Evolutionary conservation across 1,140 invertebrate genomes (phyloP).

Genomic region (Zeugodacus cucurbitae): DNA sequence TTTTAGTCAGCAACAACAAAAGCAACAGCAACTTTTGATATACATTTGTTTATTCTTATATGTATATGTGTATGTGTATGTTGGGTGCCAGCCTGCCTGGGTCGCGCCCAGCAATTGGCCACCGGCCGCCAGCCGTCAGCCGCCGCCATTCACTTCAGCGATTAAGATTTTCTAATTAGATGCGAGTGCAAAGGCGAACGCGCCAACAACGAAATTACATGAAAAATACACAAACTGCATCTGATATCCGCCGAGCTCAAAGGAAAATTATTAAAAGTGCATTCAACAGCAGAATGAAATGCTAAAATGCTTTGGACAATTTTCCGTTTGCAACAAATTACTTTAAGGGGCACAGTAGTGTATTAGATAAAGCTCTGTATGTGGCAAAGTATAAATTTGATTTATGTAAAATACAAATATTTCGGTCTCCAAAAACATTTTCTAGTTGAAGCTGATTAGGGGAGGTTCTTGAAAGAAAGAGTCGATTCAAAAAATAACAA

Average conservation of each 20-base stretch:
- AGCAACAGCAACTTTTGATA: background rate
- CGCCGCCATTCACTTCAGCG: conserved; percentile 29
- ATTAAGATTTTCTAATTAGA: conserved; percentile 46
- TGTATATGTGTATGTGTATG: background rate
- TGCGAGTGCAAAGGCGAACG: conserved; percentile 37
- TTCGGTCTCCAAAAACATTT: no score
- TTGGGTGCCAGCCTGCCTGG: conserved; percentile 10
- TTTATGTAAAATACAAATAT: no score
- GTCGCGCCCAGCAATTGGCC: background rate
- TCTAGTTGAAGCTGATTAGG: no score
- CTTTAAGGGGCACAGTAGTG: background rate
- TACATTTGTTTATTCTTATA: no score
- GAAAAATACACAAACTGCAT: background rate
- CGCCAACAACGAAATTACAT: conserved; percentile 17
- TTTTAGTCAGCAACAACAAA: conserved; percentile 21
- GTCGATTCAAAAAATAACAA: no score
- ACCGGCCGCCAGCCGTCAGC: background rate
- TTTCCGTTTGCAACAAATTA: background rate
- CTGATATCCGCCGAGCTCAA: background rate
- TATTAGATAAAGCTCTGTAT: no score
- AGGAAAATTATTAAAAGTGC: conserved; percentile 31
- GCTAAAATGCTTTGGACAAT: background rate
- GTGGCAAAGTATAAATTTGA: no score
- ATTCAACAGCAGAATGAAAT: background rate
- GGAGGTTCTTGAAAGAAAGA: no score